phyloP scores from a whole-genome alignment of 1,140 invertebrate species.

The Calliphora vicina region DNA sequence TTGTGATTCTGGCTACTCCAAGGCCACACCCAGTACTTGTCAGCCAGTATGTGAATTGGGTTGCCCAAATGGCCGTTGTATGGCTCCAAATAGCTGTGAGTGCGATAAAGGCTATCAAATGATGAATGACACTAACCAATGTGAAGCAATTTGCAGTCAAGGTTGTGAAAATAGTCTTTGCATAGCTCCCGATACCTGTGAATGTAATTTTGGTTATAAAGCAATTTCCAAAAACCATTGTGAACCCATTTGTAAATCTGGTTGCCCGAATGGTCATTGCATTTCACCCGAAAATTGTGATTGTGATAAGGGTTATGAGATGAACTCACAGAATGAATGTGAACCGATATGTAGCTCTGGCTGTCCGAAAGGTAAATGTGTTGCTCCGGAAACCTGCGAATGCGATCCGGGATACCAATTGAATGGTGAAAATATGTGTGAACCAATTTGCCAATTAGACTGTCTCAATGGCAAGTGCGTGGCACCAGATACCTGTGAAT shows the following conservation, averaged over 20 bases:
- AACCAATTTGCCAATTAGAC: conserved; percentile 44
- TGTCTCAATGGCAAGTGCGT: conserved; percentile 49
- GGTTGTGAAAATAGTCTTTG: conserved; percentile 43
- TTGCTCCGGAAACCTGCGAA: conserved; percentile 30
- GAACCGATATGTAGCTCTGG: conserved; percentile 63
- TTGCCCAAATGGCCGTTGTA: conserved; percentile 62
- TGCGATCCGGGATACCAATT: conserved; percentile 16
- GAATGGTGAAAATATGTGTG: neutral
- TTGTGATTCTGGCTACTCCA: neutral
- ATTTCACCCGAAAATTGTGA: conserved; percentile 58
- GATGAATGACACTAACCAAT: neutral
- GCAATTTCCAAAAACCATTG: neutral
- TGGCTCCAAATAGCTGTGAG: conserved; percentile 61
- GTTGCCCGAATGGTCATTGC: conserved; percentile 60
- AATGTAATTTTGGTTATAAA: conserved; percentile 43
- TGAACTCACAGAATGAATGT: conserved; percentile 46
- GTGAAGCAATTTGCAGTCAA: conserved; percentile 34
- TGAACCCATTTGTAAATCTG: conserved; percentile 43
- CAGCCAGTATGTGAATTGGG: neutral
- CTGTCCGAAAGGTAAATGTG: conserved; percentile 57
- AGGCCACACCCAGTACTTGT: neutral
- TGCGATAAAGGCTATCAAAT: conserved; percentile 2
- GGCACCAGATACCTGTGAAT: conserved; percentile 67
- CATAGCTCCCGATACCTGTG: conserved; percentile 7
- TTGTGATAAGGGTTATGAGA: conserved; percentile 8